Conservation (phyloP, 2,888 invertebrate species). For the Tenthredo livida region DNA sequence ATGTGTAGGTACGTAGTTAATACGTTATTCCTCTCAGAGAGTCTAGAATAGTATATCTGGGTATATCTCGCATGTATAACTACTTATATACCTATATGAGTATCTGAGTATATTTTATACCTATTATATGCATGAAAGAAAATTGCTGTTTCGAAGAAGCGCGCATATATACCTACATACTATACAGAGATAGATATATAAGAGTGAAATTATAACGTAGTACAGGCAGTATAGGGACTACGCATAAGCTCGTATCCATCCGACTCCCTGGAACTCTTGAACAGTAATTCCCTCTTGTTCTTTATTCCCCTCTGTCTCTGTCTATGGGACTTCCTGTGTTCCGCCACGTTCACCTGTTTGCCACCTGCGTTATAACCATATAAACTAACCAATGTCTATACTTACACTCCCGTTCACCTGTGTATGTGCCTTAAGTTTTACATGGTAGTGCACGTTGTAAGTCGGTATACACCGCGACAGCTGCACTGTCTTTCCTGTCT, state of each 20-base stretch:
- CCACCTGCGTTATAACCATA: conserved; percentile 65
- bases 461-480: conserved; percentile 47
- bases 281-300: conserved; percentile 49
- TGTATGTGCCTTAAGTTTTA: conserved; percentile 43
- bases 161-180: neutral
- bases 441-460: conserved; percentile 9
- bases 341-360: conserved; percentile 73
- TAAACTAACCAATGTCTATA: conserved; percentile 48
- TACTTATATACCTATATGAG: too few relatives aligned
- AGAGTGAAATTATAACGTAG: conserved; percentile 29
- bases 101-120: neutral
- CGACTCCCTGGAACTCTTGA: conserved; percentile 34
- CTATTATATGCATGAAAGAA: neutral
- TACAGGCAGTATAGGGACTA: neutral
- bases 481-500: conserved; percentile 47
- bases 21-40: neutral
- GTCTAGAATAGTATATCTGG: conserved; percentile 5
- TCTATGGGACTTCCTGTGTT: conserved; percentile 75
- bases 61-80: too few relatives aligned
- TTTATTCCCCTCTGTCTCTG: conserved; percentile 57
- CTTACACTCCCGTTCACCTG: neutral
- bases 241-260: neutral
- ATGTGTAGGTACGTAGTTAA: neutral
- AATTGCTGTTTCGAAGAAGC: conserved; percentile 32
- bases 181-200: neutral